Evolutionary conservation across 2,888 invertebrate genomes (phyloP).

Genomic region (Trichogramma evanescens): DNA sequence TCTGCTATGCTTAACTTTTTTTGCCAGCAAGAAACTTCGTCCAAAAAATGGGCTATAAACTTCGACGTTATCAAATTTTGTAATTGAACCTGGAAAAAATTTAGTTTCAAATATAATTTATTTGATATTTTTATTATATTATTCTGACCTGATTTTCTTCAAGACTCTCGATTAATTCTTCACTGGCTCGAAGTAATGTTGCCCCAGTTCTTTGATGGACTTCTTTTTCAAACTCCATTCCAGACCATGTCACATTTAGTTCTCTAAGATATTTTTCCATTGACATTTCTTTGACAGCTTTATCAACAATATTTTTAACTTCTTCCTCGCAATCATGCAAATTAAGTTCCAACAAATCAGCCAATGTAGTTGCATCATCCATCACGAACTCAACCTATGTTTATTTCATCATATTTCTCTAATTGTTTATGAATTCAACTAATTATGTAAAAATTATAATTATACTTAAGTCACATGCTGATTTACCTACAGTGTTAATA

Average conservation of each 20-base stretch:
- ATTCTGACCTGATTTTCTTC: conserved; percentile 86
- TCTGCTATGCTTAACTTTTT: conserved; percentile 86
- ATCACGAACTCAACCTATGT: conserved; percentile 83
- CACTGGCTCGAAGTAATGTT: conserved; percentile 79
- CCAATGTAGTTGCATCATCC: conserved; percentile 85
- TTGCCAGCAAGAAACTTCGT: conserved; percentile 93
- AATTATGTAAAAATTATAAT: neutral
- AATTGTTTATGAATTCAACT: neutral
- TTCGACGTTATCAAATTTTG: conserved; percentile 96
- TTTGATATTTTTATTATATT: neutral
- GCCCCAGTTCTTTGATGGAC: conserved; percentile 81
- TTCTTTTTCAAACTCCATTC: conserved; percentile 90
- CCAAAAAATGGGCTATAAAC: conserved; percentile 90
- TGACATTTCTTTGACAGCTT: conserved; percentile 96
- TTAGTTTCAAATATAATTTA: neutral
- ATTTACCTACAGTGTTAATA: too few species aligned
- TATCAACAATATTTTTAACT: conserved; percentile 94
- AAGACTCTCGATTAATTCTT: conserved; percentile 91
- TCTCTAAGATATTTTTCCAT: conserved; percentile 94
- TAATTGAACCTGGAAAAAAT: conserved; percentile 65
- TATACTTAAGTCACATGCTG: neutral
- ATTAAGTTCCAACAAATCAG: conserved; percentile 84
- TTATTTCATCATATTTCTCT: neutral
- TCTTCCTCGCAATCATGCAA: conserved; percentile 96
- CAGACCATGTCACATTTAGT: conserved; percentile 83